Conservation (phyloP, 1,140 invertebrate genomes). For the Bactericera cockerelli region DNA sequence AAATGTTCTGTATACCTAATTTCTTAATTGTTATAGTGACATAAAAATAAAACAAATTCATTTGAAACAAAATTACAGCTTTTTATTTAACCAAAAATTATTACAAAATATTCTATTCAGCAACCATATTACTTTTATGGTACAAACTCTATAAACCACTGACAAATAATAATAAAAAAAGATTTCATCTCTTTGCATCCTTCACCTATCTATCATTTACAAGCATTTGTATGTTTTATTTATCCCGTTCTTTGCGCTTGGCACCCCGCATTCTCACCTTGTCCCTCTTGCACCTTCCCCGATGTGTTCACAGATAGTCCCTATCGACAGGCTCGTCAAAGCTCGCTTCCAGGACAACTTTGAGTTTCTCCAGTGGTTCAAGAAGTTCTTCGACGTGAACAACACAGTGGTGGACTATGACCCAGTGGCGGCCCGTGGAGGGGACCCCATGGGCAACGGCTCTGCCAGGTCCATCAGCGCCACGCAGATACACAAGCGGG, state of each 20-base stretch:
- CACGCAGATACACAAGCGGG: slow-evolving; percentile 7
- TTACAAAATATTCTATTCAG: too few species aligned
- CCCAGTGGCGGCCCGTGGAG: slow-evolving; percentile 65
- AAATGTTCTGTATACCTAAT: too few species aligned
- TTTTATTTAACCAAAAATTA: too few species aligned
- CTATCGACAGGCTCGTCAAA: slow-evolving; percentile 80
- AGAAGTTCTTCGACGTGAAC: slow-evolving; percentile 98
- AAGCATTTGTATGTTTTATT: too few species aligned
- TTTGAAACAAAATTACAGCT: too few species aligned
- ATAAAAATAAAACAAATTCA: too few species aligned
- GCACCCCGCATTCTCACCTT: not conserved
- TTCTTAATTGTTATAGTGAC: too few species aligned
- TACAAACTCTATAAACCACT: too few species aligned
- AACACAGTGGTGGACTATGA: slow-evolving; percentile 86
- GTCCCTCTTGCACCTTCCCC: slow-evolving; percentile 20
- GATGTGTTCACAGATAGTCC: slow-evolving; percentile 50
- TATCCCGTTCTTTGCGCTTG: not conserved
- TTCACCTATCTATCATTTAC: too few species aligned
- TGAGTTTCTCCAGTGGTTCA: slow-evolving; percentile 99
- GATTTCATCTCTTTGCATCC: too few species aligned
- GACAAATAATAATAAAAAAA: too few species aligned
- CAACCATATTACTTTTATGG: too few species aligned
- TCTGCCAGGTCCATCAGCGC: slow-evolving; percentile 23
- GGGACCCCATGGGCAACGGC: slow-evolving; percentile 57
- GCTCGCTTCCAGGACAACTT: slow-evolving; percentile 96